Base-by-base conservation (phyloP, 2,797 vertebrate genomes). In the Paguma larvata region DNA sequence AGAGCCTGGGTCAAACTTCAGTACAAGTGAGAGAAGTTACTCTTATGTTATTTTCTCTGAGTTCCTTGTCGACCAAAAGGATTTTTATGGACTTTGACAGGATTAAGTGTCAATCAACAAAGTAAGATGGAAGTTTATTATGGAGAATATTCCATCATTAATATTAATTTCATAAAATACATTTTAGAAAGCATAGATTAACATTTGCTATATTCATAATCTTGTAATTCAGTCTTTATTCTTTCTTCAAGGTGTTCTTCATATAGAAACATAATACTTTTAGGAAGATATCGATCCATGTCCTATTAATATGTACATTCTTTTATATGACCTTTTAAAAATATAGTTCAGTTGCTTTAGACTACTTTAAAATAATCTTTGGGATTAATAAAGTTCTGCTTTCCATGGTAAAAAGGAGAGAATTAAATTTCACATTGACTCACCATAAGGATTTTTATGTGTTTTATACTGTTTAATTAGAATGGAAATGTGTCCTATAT, bases 281-380 rank as follows among this genome's bases (percentile, higher is more conserved):
- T 16, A 48, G 10, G 9, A 94, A 48, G 7, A 34, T 86, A 85
- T 82, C 85, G 53, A 63, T 97, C 62, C 87, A 41, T 86, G 13
- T 90, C 48, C 32, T 89, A 34, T 82, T 92, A 91, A 79, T 65
- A 85, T 65, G 89, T 95, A 94, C 32, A 70, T 96, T 78, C 3
- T 96, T 83, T 89, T 79, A 78, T 78, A 87, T 94, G 79, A 80
- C 27, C 32, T 67, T 89, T 62, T 78, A 90, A 62, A 91, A 91
- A 75, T 82, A 85, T 82, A 38, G 88, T 48, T 89, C 91, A 89
- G 9, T 87, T 93, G 53, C 23, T 87, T 93, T 72, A 90, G 62
- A 79, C 1, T 90, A 38, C 3, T 65, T 96, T 87, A 48, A 93
- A 85, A 56, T 34, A 87, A 91, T 73, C 15, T 82, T 48, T 85